phyloP scores from a whole-genome alignment of 1,140 invertebrate species.

The Hirudo medicinalis region DNA sequence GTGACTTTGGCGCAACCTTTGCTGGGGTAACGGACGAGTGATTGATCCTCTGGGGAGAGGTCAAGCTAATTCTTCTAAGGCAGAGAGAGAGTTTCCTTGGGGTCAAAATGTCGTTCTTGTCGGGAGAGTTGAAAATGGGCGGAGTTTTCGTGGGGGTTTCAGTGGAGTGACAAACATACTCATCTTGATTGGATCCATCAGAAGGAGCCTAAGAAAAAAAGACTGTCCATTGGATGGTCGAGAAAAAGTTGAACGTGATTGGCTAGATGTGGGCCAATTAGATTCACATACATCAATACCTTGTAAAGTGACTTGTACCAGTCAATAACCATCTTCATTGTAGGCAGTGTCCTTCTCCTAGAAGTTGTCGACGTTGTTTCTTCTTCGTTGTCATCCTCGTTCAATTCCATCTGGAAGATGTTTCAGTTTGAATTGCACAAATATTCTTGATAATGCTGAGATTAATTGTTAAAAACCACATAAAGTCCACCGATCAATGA shows the following conservation, averaged over 20 bases:
- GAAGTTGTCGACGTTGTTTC: not conserved
- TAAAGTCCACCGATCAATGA: too few relatives aligned
- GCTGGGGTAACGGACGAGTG: not conserved
- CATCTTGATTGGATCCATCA: not conserved
- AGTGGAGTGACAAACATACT: not conserved
- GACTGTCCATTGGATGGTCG: not conserved
- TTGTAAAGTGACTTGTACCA: constrained; percentile 7
- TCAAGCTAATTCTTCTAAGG: not conserved
- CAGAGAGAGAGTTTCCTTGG: not conserved
- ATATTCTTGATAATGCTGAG: too few relatives aligned
- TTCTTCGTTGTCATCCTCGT: not conserved
- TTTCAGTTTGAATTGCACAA: not conserved
- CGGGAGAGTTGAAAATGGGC: not conserved
- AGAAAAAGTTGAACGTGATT: not conserved
- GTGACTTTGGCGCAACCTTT: not conserved
- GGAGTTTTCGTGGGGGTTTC: constrained; percentile 3
- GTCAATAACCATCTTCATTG: not conserved
- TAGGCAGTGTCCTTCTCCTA: not conserved
- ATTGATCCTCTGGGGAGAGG: not conserved
- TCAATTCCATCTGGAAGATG: not conserved
- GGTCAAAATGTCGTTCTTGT: not conserved
- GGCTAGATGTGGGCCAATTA: not conserved
- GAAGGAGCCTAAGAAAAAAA: not conserved
- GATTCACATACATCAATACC: not conserved
- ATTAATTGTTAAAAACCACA: too few relatives aligned